Conservation (phyloP, 2,797 vertebrate genomes). For the Melanotaenia pygmaea region DNA sequence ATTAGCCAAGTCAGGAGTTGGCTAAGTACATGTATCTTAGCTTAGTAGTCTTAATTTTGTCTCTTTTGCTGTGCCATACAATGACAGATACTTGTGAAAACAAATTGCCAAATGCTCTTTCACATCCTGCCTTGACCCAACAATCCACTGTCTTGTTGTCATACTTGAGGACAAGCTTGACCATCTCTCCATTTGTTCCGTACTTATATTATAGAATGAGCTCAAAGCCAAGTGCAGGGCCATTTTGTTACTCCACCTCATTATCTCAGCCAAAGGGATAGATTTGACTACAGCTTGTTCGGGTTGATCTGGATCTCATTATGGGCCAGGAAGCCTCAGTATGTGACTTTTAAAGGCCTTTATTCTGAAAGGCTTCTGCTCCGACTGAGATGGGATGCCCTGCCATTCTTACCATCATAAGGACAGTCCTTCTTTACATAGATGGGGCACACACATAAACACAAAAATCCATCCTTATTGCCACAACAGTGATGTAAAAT, state of each 20-base stretch:
- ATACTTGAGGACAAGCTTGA: slow-evolving; percentile 15
- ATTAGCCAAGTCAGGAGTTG: neutral
- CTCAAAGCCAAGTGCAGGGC: slow-evolving; percentile 34
- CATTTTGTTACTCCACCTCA: slow-evolving; percentile 41
- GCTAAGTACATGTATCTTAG: neutral
- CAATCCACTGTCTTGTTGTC: neutral
- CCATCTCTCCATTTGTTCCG: slow-evolving; percentile 21
- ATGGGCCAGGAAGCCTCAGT: slow-evolving; percentile 71
- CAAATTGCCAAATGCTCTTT: slow-evolving; percentile 7
- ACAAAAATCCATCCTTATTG: slow-evolving; percentile 20
- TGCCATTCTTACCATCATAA: slow-evolving; percentile 56
- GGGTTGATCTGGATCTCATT: slow-evolving; percentile 79
- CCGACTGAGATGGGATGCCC: slow-evolving; percentile 59
- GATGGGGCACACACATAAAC: slow-evolving; percentile 8
- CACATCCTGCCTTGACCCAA: slow-evolving; percentile 6
- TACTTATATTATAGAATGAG: slow-evolving; percentile 20
- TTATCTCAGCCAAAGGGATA: slow-evolving; percentile 61
- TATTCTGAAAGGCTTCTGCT: slow-evolving; percentile 62
- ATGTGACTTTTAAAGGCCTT: slow-evolving; percentile 69
- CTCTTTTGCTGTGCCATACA: neutral
- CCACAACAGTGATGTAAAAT: slow-evolving; percentile 23
- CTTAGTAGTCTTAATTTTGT: neutral
- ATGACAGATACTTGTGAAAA: slow-evolving; percentile 5
- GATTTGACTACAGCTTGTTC: slow-evolving; percentile 50
- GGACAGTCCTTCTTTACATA: slow-evolving; percentile 29